phyloP scores from a whole-genome alignment of 2,797 vertebrate species.

The Danio aesculapii region DNA sequence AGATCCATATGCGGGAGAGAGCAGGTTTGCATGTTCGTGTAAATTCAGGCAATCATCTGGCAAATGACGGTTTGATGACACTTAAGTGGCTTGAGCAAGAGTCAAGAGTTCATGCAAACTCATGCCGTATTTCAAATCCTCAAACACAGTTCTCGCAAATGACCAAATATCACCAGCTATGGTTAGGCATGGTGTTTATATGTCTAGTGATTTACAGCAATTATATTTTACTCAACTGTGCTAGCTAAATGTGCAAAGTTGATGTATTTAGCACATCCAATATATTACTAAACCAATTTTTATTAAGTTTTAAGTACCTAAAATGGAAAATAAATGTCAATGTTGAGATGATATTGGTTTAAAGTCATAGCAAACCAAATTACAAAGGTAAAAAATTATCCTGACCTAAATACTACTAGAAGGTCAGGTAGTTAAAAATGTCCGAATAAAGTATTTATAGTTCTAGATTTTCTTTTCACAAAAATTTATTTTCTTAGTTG shows the following conservation, averaged over 20 bases:
- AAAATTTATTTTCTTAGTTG: background rate
- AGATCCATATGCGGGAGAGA: constrained; percentile 20
- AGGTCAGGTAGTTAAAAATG: background rate
- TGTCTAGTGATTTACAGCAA: background rate
- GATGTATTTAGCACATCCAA: background rate
- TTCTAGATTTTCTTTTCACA: background rate
- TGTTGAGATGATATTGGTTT: background rate
- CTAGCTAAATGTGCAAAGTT: background rate
- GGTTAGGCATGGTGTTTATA: background rate
- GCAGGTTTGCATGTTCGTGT: constrained; percentile 51
- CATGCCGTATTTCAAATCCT: constrained; percentile 11
- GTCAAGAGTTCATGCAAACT: constrained; percentile 36
- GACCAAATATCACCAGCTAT: background rate
- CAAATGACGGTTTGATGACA: constrained; percentile 49
- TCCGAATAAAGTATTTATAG: background rate
- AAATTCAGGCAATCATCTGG: constrained; percentile 43
- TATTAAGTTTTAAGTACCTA: background rate
- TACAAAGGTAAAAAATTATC: background rate
- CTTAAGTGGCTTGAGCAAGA: constrained; percentile 6
- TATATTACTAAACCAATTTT: background rate
- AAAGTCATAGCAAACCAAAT: background rate
- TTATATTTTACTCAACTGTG: background rate
- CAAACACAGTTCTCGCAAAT: constrained; percentile 26
- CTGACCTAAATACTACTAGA: background rate
- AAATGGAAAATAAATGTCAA: background rate